Evolutionary conservation across 1,140 invertebrate species (phyloP).

Genomic region (Saccostrea glomerata): DNA sequence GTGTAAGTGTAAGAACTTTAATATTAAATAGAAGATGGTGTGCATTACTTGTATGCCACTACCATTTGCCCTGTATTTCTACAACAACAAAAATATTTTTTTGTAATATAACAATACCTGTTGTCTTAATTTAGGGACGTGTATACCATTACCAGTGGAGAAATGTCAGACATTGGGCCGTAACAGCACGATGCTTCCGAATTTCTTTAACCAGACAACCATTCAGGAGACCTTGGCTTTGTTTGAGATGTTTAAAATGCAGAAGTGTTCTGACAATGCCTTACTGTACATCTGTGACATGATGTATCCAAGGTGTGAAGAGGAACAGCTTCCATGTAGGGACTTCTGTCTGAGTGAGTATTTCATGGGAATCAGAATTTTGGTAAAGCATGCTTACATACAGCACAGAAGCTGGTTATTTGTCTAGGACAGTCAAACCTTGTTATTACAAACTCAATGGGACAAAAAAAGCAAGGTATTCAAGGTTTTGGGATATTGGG

Average conservation of each 20-base stretch:
- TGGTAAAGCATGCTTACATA: background rate
- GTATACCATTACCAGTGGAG: background rate
- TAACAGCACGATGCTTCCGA: conserved; percentile 23
- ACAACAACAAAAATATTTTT: too few species aligned
- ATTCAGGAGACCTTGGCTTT: background rate
- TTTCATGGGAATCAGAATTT: background rate
- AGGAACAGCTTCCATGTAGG: background rate
- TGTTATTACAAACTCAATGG: too few species aligned
- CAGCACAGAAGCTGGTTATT: background rate
- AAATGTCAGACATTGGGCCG: background rate
- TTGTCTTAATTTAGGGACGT: background rate
- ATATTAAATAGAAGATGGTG: too few species aligned
- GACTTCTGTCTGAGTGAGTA: conserved; percentile 21
- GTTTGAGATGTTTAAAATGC: conserved; percentile 18
- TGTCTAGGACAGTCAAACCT: background rate
- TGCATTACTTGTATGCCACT: too few species aligned
- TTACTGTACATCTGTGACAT: conserved; percentile 1
- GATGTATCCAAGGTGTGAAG: conserved; percentile 30
- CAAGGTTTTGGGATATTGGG: too few species aligned
- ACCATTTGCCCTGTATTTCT: background rate
- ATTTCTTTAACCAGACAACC: background rate
- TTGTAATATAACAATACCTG: background rate
- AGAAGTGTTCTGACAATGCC: conserved; percentile 6
- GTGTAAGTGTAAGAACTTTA: too few species aligned
- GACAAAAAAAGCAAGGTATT: too few species aligned